A percentile compares a stretch with the other conserved stretches of the same genome.
phyloP scores from a whole-genome alignment of 2,113 vertebrate species.

The Pagrus major region DNA sequence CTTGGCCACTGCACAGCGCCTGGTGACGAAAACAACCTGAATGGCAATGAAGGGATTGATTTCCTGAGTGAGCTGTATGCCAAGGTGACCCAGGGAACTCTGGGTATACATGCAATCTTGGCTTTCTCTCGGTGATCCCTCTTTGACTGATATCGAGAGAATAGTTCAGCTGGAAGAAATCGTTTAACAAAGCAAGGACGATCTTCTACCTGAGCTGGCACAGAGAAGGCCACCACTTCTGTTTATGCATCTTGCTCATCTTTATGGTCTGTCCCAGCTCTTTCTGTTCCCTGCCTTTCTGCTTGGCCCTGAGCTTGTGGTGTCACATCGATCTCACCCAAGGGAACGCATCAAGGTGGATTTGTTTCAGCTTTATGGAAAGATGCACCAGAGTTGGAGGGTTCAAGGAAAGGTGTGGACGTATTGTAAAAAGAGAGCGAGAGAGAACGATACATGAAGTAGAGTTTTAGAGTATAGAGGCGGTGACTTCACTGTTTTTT shows the following conservation, averaged over 20 bases:
- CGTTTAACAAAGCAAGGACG: slow-evolving; percentile 79
- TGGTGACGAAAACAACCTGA: slow-evolving; percentile 57
- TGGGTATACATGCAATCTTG: slow-evolving; percentile 51
- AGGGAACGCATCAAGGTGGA: slow-evolving; percentile 47
- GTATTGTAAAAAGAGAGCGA: background rate
- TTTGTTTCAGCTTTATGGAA: slow-evolving; percentile 63
- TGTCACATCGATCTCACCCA: slow-evolving; percentile 44
- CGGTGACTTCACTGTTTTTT: background rate
- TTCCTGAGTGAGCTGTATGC: slow-evolving; percentile 52
- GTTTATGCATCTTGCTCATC: slow-evolving; percentile 24
- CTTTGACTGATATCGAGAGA: slow-evolving; percentile 67
- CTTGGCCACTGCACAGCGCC: slow-evolving; percentile 14
- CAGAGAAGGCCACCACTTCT: slow-evolving; percentile 55
- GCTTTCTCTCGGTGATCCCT: slow-evolving; percentile 54
- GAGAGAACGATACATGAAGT: background rate
- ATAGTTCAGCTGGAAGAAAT: slow-evolving; percentile 83
- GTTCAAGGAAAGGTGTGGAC: background rate
- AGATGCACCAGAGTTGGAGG: slow-evolving; percentile 33
- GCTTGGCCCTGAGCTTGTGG: slow-evolving; percentile 11
- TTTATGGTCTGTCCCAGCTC: slow-evolving; percentile 26
- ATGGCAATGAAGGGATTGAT: slow-evolving; percentile 75
- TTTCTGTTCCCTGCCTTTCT: slow-evolving; percentile 38
- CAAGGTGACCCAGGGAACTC: slow-evolving; percentile 78
- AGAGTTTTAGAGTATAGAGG: slow-evolving; percentile 1
- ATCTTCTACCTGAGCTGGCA: slow-evolving; percentile 72